Conservation (phyloP, 2,113 vertebrate genomes). For the Notarius quadriscutis region DNA sequence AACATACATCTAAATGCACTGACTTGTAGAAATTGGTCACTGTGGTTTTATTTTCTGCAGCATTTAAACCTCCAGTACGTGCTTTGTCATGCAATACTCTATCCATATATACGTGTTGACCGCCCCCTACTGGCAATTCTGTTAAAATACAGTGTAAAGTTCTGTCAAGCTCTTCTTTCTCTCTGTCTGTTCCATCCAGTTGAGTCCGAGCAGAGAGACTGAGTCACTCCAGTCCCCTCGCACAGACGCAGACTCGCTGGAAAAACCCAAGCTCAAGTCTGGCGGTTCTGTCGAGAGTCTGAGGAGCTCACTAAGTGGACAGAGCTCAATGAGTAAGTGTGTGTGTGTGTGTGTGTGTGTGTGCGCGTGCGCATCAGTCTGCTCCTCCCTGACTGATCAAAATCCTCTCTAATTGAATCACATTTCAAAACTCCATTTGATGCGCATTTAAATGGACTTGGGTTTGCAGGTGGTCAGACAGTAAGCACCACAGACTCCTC, state of each 20-base stretch:
- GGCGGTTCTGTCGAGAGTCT: slow-evolving; percentile 96
- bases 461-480: slow-evolving; percentile 85
- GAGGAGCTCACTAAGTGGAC: slow-evolving; percentile 92
- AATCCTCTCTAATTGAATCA: not conserved
- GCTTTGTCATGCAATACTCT: slow-evolving; percentile 2
- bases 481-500: slow-evolving; percentile 97
- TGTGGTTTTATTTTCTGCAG: not conserved
- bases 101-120: not conserved
- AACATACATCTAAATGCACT: not conserved
- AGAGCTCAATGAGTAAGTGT: slow-evolving; percentile 96
- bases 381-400: not conserved
- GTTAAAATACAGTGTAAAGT: not conserved
- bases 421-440: not conserved
- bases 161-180: not conserved
- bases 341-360: slow-evolving; percentile 64
- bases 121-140: slow-evolving; percentile 17
- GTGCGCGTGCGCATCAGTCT: not conserved
- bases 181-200: slow-evolving; percentile 57
- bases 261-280: slow-evolving; percentile 89
- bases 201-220: slow-evolving; percentile 74
- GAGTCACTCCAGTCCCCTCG: slow-evolving; percentile 76
- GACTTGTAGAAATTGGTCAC: not conserved
- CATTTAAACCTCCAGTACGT: not conserved
- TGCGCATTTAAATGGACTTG: not conserved
- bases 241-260: slow-evolving; percentile 74